These are phyloP conservation scores for Apotomis capreana DNA, from an alignment of 2,888 invertebrate genomes.

Conservation along the genomic window DNA sequence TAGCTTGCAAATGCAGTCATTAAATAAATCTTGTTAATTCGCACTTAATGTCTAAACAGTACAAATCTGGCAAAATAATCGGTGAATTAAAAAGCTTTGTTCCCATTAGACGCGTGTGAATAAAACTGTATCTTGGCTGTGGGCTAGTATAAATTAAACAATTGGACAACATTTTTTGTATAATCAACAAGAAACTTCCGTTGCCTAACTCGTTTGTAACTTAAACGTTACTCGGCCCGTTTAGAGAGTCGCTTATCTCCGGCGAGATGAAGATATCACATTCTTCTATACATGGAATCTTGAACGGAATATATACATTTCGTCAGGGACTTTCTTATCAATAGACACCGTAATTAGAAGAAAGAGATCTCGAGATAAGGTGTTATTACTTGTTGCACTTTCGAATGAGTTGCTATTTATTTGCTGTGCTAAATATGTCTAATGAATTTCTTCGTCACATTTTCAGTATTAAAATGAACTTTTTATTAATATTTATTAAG, in stretches of 20 bases:
- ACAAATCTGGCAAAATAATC: slow-evolving; percentile 18
- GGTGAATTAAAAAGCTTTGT: slow-evolving; percentile 25
- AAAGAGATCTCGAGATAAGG: slow-evolving; percentile 12
- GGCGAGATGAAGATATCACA: slow-evolving; percentile 70
- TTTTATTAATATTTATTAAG: too few relatives aligned
- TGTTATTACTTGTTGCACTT: slow-evolving; percentile 16
- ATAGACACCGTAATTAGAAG: slow-evolving; percentile 12
- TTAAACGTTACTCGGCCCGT: slow-evolving; percentile 75
- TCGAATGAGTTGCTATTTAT: slow-evolving; percentile 1
- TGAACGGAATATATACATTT: slow-evolving; percentile 35
- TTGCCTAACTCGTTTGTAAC: slow-evolving; percentile 70
- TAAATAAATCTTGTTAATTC: slow-evolving; percentile 17
- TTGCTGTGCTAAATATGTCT: background rate
- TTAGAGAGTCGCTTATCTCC: slow-evolving; percentile 73
- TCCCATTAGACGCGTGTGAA: slow-evolving; percentile 38
- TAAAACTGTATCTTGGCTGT: slow-evolving; percentile 6
- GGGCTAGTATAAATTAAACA: slow-evolving; percentile 48
- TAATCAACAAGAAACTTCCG: slow-evolving; percentile 64
- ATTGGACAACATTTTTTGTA: slow-evolving; percentile 62
- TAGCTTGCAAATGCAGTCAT: background rate
- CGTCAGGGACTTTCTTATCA: slow-evolving; percentile 29
- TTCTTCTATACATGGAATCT: slow-evolving; percentile 49
- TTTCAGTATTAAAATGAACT: too few relatives aligned
- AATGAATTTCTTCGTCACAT: background rate
- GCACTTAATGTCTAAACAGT: slow-evolving; percentile 22